Base-by-base conservation (phyloP, 2,113 vertebrate species). In the Opisthocomus hoazin region DNA sequence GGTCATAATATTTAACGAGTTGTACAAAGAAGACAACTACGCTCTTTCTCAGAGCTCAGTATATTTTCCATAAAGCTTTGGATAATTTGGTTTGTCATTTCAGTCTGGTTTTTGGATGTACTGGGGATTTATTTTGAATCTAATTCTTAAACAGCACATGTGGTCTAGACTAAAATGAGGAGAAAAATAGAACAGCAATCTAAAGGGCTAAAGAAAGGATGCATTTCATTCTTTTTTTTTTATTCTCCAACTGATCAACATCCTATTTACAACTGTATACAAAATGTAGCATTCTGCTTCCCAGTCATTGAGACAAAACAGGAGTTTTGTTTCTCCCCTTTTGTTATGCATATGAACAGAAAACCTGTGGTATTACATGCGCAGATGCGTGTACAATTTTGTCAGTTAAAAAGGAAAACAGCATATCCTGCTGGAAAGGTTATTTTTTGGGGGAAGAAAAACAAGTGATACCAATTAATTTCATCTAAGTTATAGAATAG, bases 401-500 rank as follows among this genome's bases (percentile, higher is more conserved):
- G 2, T 71, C 26, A 46, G 19, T 75, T 66, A 37, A 82, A 70
- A 65, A 87, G 21, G 8, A 69, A 29, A 84, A 58, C 4, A 23
- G 5, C 15, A 43, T 37, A 68, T 30, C 3, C 13, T 78, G 4
- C 12, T 85, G 13, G 51, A 87, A 80, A 94, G 17, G 15, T 41
- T 10, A 4, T 1, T 0, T 9, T 48, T 13, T 7, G 5, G 5
- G 17, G 32, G 7, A 6, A 36, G 6, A 39, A 60, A 60, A 74
- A 14, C 8, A 81, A 75, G 3, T 36, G 11, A 15, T 53, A 29
- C 8, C 37, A 43, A 65, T 74, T 82, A 3, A 30, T 18, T 84
- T 12, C 22, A 64, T 76, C n/a, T 22, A 89, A 27, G 2, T 32
- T 73, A 27, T 34, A 54, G 43, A 63, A 46, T 3, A 54, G 9